Conservation (phyloP, 2,113 vertebrate genomes). For the Sigmodon hispidus region DNA sequence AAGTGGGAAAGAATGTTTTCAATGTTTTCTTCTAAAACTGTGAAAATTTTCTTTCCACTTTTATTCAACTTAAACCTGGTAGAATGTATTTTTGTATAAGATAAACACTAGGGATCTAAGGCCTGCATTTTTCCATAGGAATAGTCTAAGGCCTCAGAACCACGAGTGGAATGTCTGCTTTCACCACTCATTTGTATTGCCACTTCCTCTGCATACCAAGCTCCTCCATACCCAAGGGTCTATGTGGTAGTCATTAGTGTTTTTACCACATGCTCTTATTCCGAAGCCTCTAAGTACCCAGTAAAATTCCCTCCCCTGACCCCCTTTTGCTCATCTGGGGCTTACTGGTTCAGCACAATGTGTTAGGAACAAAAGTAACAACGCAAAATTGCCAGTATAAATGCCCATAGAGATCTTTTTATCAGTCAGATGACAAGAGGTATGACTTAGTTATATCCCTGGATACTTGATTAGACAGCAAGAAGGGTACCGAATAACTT, state of each 20-base stretch:
- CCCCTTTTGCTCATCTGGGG: neutral
- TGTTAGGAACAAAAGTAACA: neutral
- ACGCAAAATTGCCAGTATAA: neutral
- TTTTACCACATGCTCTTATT: neutral
- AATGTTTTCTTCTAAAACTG: constrained; percentile 36
- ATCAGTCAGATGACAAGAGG: neutral
- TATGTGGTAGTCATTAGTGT: neutral
- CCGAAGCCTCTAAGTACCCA: neutral
- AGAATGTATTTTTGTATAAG: constrained; percentile 11
- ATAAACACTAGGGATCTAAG: neutral
- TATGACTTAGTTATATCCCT: neutral
- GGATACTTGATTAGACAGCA: neutral
- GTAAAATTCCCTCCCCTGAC: neutral
- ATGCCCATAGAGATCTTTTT: neutral
- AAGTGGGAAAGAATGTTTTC: constrained; percentile 33
- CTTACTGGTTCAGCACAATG: neutral
- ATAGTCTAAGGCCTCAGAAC: neutral
- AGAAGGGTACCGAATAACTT: neutral
- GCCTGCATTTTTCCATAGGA: constrained; percentile 28
- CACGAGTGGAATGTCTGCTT: neutral
- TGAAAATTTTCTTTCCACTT: neutral
- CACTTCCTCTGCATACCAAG: neutral
- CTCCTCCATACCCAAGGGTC: neutral
- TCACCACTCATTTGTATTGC: neutral
- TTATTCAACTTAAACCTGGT: neutral